Percentiles rank a stretch among this genome's conserved stretches.
phyloP scores from a whole-genome alignment of 2,888 invertebrate species.

The Schizotus pectinicornis region DNA sequence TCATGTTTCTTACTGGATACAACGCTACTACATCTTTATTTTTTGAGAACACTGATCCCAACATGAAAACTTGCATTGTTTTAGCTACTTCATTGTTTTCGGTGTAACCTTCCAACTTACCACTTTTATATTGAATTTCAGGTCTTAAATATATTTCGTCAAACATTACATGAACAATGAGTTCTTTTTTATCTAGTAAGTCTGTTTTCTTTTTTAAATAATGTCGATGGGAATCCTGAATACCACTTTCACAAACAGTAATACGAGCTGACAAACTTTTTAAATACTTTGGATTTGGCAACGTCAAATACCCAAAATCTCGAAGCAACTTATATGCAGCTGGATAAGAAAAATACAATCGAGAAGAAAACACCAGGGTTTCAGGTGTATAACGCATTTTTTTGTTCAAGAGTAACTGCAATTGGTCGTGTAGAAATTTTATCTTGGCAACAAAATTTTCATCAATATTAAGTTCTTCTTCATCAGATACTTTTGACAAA shows the following conservation, averaged over 20 bases:
- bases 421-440: not conserved
- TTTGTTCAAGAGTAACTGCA: not conserved
- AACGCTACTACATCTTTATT: constrained; percentile 3
- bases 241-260: not conserved
- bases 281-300: constrained; percentile 5
- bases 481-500: not conserved
- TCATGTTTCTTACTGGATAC: constrained; percentile 1
- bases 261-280: not conserved
- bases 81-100: not conserved
- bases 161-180: not conserved
- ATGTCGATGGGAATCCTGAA: not conserved
- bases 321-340: constrained; percentile 2
- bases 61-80: constrained; percentile 1
- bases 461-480: not conserved
- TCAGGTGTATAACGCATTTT: constrained; percentile 1
- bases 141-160: constrained; percentile 1
- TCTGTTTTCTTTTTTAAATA: constrained; percentile 1
- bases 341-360: not conserved
- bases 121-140: not conserved
- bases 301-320: not conserved
- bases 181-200: not conserved
- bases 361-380: not conserved
- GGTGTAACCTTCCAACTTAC: not conserved
- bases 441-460: not conserved
- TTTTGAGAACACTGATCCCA: not conserved